Conservation (phyloP, 2,797 vertebrate genomes). For the Enteromius unitaeniatus region DNA sequence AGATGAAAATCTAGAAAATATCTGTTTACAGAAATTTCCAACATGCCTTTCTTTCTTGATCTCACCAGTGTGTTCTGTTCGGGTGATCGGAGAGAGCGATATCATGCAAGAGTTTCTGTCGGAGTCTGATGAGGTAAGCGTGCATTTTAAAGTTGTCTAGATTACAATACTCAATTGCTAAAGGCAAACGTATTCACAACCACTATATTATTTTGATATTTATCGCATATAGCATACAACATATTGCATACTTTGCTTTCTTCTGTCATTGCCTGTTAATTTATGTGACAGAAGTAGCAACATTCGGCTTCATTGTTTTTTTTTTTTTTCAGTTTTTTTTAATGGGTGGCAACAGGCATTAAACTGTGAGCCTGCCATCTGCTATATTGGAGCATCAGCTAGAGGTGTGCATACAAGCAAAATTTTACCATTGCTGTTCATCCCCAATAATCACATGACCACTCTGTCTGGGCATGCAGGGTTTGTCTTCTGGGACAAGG, state of each 20-base stretch:
- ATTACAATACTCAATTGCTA: neutral
- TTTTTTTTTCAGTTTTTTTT: too few species aligned
- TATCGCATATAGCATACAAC: neutral
- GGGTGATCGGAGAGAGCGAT: slow-evolving; percentile 95
- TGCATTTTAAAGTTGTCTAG: neutral
- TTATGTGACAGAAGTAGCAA: too few species aligned
- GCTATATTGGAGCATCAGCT: too few species aligned
- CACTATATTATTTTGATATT: neutral
- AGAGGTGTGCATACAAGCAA: neutral
- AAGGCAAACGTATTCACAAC: neutral
- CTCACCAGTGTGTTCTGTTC: slow-evolving; percentile 88
- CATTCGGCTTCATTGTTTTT: too few species aligned
- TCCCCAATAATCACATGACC: neutral
- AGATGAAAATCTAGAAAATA: slow-evolving; percentile 1
- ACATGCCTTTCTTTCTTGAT: neutral
- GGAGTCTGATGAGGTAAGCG: slow-evolving; percentile 92
- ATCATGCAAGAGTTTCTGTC: slow-evolving; percentile 98
- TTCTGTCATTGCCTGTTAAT: too few species aligned
- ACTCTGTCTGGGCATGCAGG: neutral
- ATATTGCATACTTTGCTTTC: too few species aligned
- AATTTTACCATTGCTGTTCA: neutral
- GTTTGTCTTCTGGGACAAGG: neutral
- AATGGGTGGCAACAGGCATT: too few species aligned
- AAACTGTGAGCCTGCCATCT: too few species aligned
- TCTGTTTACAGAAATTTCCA: neutral